phyloP scores from a whole-genome alignment of 2,113 vertebrate genomes.

The Bettongia penicillata region DNA sequence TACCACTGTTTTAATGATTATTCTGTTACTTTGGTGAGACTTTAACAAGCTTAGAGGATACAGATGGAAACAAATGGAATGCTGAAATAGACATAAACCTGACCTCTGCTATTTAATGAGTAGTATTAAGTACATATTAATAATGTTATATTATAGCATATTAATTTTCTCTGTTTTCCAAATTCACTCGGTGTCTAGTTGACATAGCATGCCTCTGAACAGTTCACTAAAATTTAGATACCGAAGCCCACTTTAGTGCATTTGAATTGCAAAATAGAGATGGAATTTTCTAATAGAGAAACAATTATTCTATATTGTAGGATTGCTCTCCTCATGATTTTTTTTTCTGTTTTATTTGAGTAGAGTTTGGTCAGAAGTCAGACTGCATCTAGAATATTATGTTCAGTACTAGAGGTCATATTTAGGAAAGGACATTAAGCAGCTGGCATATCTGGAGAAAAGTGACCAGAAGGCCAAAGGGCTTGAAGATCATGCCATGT shows the following conservation, averaged over 20 bases:
- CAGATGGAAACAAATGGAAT: background rate
- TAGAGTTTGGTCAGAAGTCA: background rate
- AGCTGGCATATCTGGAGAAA: background rate
- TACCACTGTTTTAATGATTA: slow-evolving; percentile 37
- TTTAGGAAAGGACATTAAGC: background rate
- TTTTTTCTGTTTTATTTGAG: background rate
- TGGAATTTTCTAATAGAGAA: slow-evolving; percentile 22
- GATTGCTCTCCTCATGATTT: background rate
- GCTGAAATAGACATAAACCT: background rate
- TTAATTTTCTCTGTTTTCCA: background rate
- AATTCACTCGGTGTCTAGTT: background rate
- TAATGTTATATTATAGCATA: background rate
- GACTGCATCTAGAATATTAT: background rate
- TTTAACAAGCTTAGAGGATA: background rate
- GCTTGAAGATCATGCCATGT: background rate
- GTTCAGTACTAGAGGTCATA: background rate
- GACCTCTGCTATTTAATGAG: background rate
- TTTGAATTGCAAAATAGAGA: background rate
- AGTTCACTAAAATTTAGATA: slow-evolving; percentile 19
- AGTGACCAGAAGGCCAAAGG: background rate
- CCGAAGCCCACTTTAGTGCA: slow-evolving; percentile 8
- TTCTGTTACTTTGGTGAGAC: slow-evolving; percentile 10
- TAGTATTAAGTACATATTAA: background rate
- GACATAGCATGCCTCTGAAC: slow-evolving; percentile 35
- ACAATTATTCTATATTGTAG: background rate